A percentile compares a stretch with the other conserved stretches of the same genome.
Conservation (phyloP, 2,888 invertebrate species). For the Rotaria magnacalcarata region DNA sequence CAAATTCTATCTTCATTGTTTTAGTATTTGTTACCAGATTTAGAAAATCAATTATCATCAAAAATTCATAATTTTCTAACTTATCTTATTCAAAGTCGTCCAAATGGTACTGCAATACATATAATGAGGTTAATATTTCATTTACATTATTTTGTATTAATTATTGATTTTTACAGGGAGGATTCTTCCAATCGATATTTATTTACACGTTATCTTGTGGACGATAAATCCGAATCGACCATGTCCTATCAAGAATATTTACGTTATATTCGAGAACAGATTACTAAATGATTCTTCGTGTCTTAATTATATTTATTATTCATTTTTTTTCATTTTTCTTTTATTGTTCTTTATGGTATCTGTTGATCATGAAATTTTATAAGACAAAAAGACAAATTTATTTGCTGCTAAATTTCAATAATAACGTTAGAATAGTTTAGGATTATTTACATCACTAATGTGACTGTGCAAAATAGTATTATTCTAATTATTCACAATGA, state of each 20-base stretch:
- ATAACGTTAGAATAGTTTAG: no score
- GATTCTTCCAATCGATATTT: conserved; percentile 3
- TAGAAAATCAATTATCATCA: conserved; percentile 42
- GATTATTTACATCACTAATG: no score
- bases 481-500: no score
- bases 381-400: not conserved
- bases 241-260: conserved; percentile 45
- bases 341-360: not conserved
- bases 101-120: conserved; percentile 39
- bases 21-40: conserved; percentile 42
- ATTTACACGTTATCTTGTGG: conserved; percentile 34
- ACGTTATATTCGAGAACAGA: conserved; percentile 43
- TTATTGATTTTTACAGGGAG: not conserved
- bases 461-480: no score
- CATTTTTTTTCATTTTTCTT: not conserved
- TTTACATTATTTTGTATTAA: no score
- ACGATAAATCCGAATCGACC: conserved; percentile 44
- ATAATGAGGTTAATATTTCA: conserved; percentile 36
- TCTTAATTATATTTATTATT: not conserved
- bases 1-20: not conserved
- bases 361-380: not conserved
- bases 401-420: no score
- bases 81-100: conserved; percentile 41
- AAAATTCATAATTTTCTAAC: conserved; percentile 42
- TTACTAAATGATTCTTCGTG: conserved; percentile 28